These are phyloP conservation scores for Notothenia rossii DNA, from an alignment of 2,113 vertebrate genomes.

Conservation along the genomic window DNA sequence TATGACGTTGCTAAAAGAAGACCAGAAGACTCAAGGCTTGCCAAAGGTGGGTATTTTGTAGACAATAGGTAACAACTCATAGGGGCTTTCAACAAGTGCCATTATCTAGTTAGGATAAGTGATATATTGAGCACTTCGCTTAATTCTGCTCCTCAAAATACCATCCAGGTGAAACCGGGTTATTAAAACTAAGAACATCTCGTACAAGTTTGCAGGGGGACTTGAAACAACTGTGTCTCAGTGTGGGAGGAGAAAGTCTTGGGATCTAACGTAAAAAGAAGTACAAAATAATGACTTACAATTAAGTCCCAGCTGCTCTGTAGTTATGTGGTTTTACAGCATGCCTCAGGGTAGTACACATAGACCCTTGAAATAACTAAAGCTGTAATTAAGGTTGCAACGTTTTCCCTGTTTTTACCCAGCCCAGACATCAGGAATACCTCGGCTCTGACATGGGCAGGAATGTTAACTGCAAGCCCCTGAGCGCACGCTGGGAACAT, in stretches of 20 bases:
- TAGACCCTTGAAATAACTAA: slow-evolving; percentile 74
- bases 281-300: slow-evolving; percentile 82
- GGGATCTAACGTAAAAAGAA: slow-evolving; percentile 69
- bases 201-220: slow-evolving; percentile 9
- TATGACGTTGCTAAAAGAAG: neutral
- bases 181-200: neutral
- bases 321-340: slow-evolving; percentile 80
- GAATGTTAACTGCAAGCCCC: slow-evolving; percentile 31
- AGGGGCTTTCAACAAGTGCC: neutral
- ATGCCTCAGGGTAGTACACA: slow-evolving; percentile 70
- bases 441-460: slow-evolving; percentile 36
- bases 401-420: slow-evolving; percentile 70
- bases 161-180: slow-evolving; percentile 18
- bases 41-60: neutral
- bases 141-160: neutral
- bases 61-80: neutral
- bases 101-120: neutral
- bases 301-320: slow-evolving; percentile 78
- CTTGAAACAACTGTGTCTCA: slow-evolving; percentile 47
- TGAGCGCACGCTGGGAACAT: slow-evolving; percentile 1
- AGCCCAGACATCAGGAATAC: slow-evolving; percentile 70
- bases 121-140: neutral
- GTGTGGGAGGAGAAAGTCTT: slow-evolving; percentile 78
- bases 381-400: slow-evolving; percentile 76
- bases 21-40: neutral